phyloP scores from a whole-genome alignment of 2,113 vertebrate species.

The Bos indicus region DNA sequence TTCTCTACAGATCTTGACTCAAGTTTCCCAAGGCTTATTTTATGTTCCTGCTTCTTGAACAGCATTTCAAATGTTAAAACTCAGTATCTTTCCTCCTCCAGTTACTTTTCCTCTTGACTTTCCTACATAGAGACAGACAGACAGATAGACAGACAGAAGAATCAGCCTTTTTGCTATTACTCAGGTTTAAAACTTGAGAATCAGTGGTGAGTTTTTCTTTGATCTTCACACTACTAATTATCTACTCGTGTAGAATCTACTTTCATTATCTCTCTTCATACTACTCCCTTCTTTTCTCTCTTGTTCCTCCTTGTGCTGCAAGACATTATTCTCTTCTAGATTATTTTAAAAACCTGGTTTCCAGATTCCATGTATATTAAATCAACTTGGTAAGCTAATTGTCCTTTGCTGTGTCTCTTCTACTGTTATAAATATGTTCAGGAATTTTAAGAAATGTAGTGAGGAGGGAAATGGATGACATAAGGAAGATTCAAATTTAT shows the following conservation, averaged over 20 bases:
- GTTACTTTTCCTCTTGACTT: background rate
- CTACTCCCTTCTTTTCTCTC: background rate
- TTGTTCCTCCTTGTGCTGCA: background rate
- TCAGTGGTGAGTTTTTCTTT: background rate
- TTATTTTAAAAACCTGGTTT: background rate
- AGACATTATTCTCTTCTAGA: background rate
- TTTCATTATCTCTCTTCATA: background rate
- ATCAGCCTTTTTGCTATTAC: background rate
- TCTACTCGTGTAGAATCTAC: background rate
- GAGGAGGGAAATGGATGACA: background rate
- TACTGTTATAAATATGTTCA: background rate
- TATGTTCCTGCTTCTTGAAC: background rate
- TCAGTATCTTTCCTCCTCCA: background rate
- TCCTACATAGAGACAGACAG: background rate
- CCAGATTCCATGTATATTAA: background rate
- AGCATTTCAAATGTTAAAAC: background rate
- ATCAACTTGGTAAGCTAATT: background rate
- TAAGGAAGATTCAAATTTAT: background rate
- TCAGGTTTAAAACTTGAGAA: background rate
- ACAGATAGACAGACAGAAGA: background rate
- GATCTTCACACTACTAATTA: background rate
- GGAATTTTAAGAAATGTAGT: background rate
- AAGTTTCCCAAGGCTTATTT: background rate
- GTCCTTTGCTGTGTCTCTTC: background rate
- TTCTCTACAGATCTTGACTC: background rate